These are phyloP conservation scores for Proales similis DNA, from an alignment of 1,140 invertebrate genomes.

Conservation along the genomic window DNA sequence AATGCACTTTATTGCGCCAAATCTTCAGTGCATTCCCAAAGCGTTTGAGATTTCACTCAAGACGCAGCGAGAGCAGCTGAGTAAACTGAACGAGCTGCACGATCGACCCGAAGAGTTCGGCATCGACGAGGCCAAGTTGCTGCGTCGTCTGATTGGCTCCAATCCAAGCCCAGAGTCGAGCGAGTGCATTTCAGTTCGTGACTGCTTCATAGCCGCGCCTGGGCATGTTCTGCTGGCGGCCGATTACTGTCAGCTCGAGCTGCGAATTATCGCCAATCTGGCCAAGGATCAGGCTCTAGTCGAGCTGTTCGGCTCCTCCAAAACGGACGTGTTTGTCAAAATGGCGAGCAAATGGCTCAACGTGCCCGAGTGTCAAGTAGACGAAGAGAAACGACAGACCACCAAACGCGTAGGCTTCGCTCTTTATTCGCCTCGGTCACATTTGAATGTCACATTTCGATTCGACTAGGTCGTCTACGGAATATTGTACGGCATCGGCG, in stretches of 20 bases:
- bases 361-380: conserved; percentile 61
- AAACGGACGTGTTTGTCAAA: conserved; percentile 16
- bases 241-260: conserved; percentile 90
- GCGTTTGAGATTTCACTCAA: conserved; percentile 62
- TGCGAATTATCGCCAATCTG: conserved; percentile 82
- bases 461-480: conserved; percentile 77
- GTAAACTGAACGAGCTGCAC: neutral
- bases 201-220: conserved; percentile 6
- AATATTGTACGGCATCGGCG: conserved; percentile 94
- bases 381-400: conserved; percentile 67
- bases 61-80: conserved; percentile 22
- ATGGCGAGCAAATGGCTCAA: conserved; percentile 27
- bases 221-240: conserved; percentile 66
- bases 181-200: conserved; percentile 41
- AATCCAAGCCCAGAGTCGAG: conserved; percentile 38
- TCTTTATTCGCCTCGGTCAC: neutral
- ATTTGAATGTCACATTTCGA: neutral
- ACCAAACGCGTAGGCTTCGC: conserved; percentile 62
- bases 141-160: neutral
- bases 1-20: conserved; percentile 82
- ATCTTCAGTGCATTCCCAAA: conserved; percentile 80
- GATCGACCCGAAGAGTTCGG: neutral
- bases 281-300: conserved; percentile 62
- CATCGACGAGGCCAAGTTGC: conserved; percentile 13
- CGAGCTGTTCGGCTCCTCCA: conserved; percentile 1